phyloP scores from a whole-genome alignment of 1,140 invertebrate species.

The Trichonephila clavata region DNA sequence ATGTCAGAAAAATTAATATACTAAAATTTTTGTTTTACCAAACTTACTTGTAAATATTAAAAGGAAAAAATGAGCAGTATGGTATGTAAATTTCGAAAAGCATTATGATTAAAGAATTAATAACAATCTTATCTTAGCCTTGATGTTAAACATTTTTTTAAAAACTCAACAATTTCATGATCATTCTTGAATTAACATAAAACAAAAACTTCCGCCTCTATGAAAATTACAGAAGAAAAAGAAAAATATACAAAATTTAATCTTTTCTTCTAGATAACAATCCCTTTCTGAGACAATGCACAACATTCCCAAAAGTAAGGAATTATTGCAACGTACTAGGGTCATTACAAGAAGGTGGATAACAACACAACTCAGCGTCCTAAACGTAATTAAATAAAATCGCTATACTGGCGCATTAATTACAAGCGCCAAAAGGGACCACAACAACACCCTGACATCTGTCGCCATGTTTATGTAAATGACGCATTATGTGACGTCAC shows the following conservation, averaged over 20 bases:
- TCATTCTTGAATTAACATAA: not conserved
- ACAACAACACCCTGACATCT: constrained; percentile 62
- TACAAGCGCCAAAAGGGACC: constrained; percentile 57
- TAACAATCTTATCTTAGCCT: too few species aligned
- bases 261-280: not conserved
- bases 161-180: not conserved
- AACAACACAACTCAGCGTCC: constrained; percentile 54
- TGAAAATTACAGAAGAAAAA: not conserved
- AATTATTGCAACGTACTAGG: constrained; percentile 35
- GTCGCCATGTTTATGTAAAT: constrained; percentile 62
- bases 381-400: constrained; percentile 70
- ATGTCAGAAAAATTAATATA: too few species aligned
- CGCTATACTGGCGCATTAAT: constrained; percentile 54
- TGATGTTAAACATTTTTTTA: not conserved
- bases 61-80: too few species aligned
- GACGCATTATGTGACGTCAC: constrained; percentile 61
- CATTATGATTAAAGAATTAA: too few species aligned
- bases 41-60: too few species aligned
- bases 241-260: not conserved
- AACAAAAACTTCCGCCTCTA: not conserved
- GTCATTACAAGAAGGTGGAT: constrained; percentile 66
- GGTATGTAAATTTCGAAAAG: too few species aligned
- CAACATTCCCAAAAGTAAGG: constrained; percentile 33
- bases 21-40: too few species aligned
- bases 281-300: not conserved